Conservation (phyloP, 2,113 vertebrate species). For the Butorides virescens region DNA sequence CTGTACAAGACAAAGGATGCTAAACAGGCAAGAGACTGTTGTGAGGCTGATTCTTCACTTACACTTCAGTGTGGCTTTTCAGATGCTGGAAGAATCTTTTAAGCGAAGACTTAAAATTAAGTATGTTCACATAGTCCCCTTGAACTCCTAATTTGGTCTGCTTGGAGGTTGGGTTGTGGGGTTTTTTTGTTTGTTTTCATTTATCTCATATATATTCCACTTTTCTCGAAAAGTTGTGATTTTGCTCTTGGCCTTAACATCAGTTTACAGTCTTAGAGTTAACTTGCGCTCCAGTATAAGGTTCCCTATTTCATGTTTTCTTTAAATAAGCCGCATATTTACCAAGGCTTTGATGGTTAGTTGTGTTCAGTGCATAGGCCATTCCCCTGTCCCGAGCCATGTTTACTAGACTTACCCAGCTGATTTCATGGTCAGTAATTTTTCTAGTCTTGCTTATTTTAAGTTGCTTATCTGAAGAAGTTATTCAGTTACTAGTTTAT, state of each 20-base stretch:
- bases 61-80: neutral
- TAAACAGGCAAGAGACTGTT: neutral
- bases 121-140: neutral
- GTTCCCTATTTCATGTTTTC: neutral
- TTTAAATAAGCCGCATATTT: neutral
- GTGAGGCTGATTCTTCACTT: neutral
- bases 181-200: neutral
- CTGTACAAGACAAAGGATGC: neutral
- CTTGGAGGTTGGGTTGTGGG: fast-evolving
- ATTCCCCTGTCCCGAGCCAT: neutral
- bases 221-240: neutral
- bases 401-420: neutral
- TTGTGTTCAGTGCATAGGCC: neutral
- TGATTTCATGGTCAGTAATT: neutral
- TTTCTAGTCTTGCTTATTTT: neutral
- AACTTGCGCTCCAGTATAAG: neutral
- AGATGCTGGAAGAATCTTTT: neutral
- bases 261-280: neutral
- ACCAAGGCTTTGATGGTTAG: neutral
- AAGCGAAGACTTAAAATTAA: neutral
- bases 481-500: neutral
- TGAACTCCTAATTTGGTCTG: neutral
- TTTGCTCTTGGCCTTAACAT: neutral
- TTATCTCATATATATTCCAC: neutral
- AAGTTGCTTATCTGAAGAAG: neutral